phyloP scores from a whole-genome alignment of 2,113 vertebrate genomes.

The Spea multiplicata region DNA sequence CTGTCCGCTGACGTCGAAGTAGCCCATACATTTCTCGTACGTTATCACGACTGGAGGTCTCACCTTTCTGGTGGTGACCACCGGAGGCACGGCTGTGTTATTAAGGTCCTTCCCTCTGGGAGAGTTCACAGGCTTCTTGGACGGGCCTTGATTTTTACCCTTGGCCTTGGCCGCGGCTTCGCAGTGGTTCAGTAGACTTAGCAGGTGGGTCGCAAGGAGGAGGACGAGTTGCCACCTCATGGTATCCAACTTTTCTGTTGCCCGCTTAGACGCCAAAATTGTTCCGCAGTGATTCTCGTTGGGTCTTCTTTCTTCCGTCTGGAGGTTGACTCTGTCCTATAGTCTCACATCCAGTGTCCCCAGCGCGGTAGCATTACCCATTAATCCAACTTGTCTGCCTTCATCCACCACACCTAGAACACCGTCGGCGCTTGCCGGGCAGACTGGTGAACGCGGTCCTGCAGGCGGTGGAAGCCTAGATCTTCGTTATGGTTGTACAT shows the following conservation, averaged over 20 bases:
- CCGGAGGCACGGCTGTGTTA: slow-evolving; percentile 58
- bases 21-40: slow-evolving; percentile 90
- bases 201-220: slow-evolving; percentile 69
- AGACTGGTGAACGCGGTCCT: background rate
- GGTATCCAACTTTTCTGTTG: slow-evolving; percentile 35
- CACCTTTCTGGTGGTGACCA: slow-evolving; percentile 57
- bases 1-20: slow-evolving; percentile 97
- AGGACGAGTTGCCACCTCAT: slow-evolving; percentile 74
- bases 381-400: slow-evolving; percentile 6
- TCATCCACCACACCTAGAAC: background rate
- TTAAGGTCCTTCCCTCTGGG: slow-evolving; percentile 66
- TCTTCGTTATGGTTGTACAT: slow-evolving; percentile 2
- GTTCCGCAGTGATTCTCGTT: background rate
- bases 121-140: slow-evolving; percentile 49
- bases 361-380: slow-evolving; percentile 11
- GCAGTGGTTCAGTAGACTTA: slow-evolving; percentile 60
- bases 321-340: background rate
- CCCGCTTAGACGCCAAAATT: slow-evolving; percentile 9
- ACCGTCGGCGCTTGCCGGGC: background rate
- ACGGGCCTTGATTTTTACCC: slow-evolving; percentile 56
- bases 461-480: slow-evolving; percentile 15
- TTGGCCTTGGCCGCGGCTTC: slow-evolving; percentile 60
- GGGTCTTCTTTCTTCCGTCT: background rate
- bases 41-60: slow-evolving; percentile 63
- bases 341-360: slow-evolving; percentile 6